Percentiles rank a stretch among this genome's conserved stretches.
These are phyloP conservation scores for Ericerus pela DNA, from an alignment of 1,140 invertebrate genomes.

Conservation along the genomic window DNA sequence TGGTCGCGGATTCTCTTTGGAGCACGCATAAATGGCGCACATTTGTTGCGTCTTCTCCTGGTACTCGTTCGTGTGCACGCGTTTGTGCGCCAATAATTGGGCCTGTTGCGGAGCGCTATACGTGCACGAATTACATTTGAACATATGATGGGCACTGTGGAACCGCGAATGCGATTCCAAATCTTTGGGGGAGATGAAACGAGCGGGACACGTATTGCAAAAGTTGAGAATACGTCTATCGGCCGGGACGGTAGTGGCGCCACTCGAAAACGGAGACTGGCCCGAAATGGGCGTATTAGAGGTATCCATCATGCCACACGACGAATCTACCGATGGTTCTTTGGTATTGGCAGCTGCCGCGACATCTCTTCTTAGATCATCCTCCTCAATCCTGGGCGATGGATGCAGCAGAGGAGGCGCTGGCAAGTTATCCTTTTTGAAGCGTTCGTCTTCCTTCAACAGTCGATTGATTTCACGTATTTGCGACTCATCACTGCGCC, in stretches of 20 bases:
- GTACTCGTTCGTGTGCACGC: slow-evolving; percentile 67
- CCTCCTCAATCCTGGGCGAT: not conserved
- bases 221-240: slow-evolving; percentile 32
- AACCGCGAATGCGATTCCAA: slow-evolving; percentile 49
- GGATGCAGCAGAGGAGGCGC: too few relatives aligned
- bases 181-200: slow-evolving; percentile 49
- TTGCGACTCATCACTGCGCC: slow-evolving; percentile 47
- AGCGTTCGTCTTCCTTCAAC: slow-evolving; percentile 10
- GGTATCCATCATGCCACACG: not conserved
- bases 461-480: slow-evolving; percentile 38
- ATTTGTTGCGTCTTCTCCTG: slow-evolving; percentile 58
- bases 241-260: not conserved
- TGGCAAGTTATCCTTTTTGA: not conserved
- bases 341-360: not conserved
- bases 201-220: slow-evolving; percentile 54
- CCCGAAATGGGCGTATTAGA: not conserved
- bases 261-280: too few relatives aligned
- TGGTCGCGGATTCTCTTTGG: slow-evolving; percentile 44
- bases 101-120: slow-evolving; percentile 54
- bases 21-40: slow-evolving; percentile 45
- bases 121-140: slow-evolving; percentile 59
- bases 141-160: slow-evolving; percentile 41
- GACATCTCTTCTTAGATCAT: not conserved
- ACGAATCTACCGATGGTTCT: not conserved
- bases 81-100: slow-evolving; percentile 53